Evolutionary conservation across 1,140 invertebrate genomes (phyloP), one percentile per base, ranked within the genome.

Genomic region (Orchesella cincta): DNA sequence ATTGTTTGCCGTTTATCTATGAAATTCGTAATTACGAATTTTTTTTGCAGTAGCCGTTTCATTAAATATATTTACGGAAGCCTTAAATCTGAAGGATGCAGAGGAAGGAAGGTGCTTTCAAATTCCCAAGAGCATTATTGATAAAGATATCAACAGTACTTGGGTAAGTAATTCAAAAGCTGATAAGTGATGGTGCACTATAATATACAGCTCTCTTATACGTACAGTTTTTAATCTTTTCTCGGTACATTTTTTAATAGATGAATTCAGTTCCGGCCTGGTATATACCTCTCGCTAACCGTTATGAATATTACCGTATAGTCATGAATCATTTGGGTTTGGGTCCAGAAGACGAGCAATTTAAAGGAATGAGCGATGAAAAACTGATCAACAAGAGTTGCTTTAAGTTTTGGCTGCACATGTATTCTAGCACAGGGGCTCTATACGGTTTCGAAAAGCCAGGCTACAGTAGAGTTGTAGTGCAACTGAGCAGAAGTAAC

Each of bases 81-180:
- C n/a, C n/a, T n/a, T n/a, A n/a, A n/a, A n/a, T n/a, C n/a, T n/a
- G n/a, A n/a, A n/a, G n/a, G n/a, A n/a, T n/a, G n/a, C n/a, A n/a
- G n/a, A n/a, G n/a, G n/a, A n/a, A n/a, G n/a, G n/a, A n/a, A n/a
- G n/a, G n/a, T n/a, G n/a, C n/a, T n/a, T n/a, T n/a, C n/a, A n/a
- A n/a, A n/a, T n/a, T n/a, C n/a, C n/a, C n/a, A n/a, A n/a, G n/a
- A n/a, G n/a, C n/a, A n/a, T n/a, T n/a, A n/a, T n/a, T 23, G 12
- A 57, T 18, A 3, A 16, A 26, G 26, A 57, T 57, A 3, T 57
- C 54, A 57, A 57, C 54, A 57, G 12, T 5, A 57, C 54, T 18
- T 57, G 54, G 54, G 54, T 57, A 57, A 57, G n/a, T n/a, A n/a
- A n/a, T n/a, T n/a, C n/a, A 57, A 57, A 18, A n/a, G 5, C 26